These are phyloP conservation scores for Lacerta viridis DNA, from an alignment of 2,797 vertebrate species.

Conservation along the genomic window DNA sequence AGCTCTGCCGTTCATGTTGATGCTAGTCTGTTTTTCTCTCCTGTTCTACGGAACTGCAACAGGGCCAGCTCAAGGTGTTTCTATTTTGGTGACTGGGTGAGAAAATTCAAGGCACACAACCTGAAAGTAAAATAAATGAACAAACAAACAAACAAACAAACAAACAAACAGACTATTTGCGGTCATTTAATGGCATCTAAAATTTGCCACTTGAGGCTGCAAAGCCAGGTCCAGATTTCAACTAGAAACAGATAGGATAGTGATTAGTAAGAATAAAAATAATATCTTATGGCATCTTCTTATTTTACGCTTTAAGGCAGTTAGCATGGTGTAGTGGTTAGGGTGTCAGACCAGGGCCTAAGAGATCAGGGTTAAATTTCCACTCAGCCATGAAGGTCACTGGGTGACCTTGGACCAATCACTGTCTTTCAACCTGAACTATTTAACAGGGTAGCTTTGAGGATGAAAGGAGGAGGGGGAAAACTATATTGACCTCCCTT, in stretches of 20 bases:
- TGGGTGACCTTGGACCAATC: too few species aligned
- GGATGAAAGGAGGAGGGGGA: too few species aligned
- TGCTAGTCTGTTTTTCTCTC: conserved; percentile 6
- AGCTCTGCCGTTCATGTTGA: background rate
- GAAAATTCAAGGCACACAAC: background rate
- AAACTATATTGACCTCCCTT: too few species aligned
- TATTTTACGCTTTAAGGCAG: background rate
- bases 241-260: background rate
- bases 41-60: background rate
- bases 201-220: background rate
- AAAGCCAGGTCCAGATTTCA: background rate
- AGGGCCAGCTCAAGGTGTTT: background rate
- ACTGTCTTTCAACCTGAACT: too few species aligned
- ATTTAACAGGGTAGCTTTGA: too few species aligned
- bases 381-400: too few species aligned
- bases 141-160: background rate
- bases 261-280: too few species aligned
- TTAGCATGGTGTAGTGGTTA: too few species aligned
- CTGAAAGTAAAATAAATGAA: background rate
- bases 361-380: too few species aligned
- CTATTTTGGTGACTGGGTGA: background rate
- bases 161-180: background rate
- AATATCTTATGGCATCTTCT: background rate
- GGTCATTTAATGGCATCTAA: background rate
- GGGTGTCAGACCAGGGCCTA: too few species aligned